Base-by-base conservation (phyloP, 1,140 invertebrate species). In the Diprion similis region DNA sequence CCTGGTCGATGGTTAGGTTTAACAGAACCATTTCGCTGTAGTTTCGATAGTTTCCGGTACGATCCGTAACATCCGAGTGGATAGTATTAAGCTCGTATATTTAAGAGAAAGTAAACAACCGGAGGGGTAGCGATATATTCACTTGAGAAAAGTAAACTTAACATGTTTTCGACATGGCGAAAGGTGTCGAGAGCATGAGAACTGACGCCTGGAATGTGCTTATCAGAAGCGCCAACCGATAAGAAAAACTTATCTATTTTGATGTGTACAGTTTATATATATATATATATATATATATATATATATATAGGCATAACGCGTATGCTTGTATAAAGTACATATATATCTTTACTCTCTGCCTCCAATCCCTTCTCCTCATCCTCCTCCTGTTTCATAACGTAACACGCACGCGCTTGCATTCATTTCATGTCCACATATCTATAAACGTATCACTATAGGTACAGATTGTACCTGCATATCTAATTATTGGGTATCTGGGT, bases 221-320 rank as follows among this genome's bases (percentile, higher is more conserved):
- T 84, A 81, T 82, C 81, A 76, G 24, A 46, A 47, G 48, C 70
- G 73, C 66, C 80, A 80, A 76, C 79, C 84, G 81, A 83, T 86
- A 85, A 84, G 80, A 80, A 81, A 82, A 76, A 75, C 83, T 86
- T 86, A 86, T 86, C 84, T 74, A 17, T 70, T 74, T 37, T 66
- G 8, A 48, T 24, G 67, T 68, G 67, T 68, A 68, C 13, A 68
- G 13, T 2, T 68, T 15, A 18, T 37, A 17, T 9, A 15, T 64
- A 18, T 7, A 18, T 11, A 10, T 10, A 59, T n/a, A 10, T 59
- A 59, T 10, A n/a, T n/a, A n/a, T n/a, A 59, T n/a, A n/a, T 15
- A 18, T 37, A 17, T 9, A 15, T 64, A 18, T 7, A 18, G 13
- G 59, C 8, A 64, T 64, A 64, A 15, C 59, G 17, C 59, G 59